Evolutionary conservation across 2,888 invertebrate genomes (phyloP), one percentile per base, ranked within the genome.

Genomic region (Pachliopta kotzebuea): DNA sequence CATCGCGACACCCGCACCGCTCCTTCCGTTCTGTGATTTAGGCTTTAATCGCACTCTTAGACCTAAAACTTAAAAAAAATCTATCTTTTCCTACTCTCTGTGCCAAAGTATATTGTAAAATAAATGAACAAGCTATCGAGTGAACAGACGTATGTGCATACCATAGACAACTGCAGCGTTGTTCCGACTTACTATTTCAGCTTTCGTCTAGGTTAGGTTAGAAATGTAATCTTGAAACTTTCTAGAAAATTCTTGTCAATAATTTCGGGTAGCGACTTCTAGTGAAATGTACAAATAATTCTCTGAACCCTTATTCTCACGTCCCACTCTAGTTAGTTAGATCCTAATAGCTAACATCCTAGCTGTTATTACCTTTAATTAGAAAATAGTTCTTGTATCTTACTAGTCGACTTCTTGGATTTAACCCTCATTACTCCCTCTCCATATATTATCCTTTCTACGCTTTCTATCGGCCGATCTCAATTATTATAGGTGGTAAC

Each of bases 11-110:
- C 81, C 78, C 69, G 85, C 90, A 88, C 86, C 82, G 84, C 84
- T 80, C 83, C 84, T 86, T 87, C 84, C 80, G 84, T 86, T 88
- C 89, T 89, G 89, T 90, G 88, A 89, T 88, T 83, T 90, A 89
- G 88, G 84, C 85, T 84, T 88, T 84, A 83, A 78, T 69, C 70
- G 76, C 78, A 80, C 85, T 79, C 76, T 76, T 83, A 86, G 80
- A 73, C 76, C 72, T 76, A 76, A 72, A 78, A 74, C 76, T 56
- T 52, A 23, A 60, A 49, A 58, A 56, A 55, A 60, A 64, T 49
- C 71, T 75, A 72, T 70, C 70, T 72, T 76, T 78, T 81, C 77
- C 75, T 79, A 79, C 79, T 76, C 73, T 81, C 84, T 88, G 90
- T 90, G 90, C 90, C 90, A 90, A 89, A 88, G 81, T 37, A 69